Evolutionary conservation across 1,140 invertebrate genomes (phyloP), one percentile per base, ranked within the genome.

Genomic region (Acyrthosiphon pisum): DNA sequence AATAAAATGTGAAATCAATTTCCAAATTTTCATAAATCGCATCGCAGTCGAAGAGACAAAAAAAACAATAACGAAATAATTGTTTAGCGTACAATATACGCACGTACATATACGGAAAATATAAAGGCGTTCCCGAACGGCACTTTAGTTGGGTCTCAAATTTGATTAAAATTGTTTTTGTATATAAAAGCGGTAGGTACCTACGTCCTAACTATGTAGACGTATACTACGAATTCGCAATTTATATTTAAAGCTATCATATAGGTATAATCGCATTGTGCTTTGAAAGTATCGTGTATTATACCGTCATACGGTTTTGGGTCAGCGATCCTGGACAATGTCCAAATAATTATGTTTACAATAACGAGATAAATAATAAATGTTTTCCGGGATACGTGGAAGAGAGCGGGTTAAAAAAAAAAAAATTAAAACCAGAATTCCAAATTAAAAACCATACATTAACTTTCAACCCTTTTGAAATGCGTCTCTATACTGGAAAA

Each of bases 381-480:
- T 44, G 83, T 84, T 84, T 84, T 84, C 23, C 23, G 83, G 9
- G 83, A 84, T 41, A 41, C 83, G 41, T 26, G 11, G 22, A 26
- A 44, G 37, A 41, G 41, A 84, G 23, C 23, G 37, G 83, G 37
- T 84, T n/a, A 44, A 26, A 9, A 84, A 41, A 41, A 23, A 84
- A 22, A 23, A 9, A 37, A 22, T 26, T 44, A 60, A 60, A 76
- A 84, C 44, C 41, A 84, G 83, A 84, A 84, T 84, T 84, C 41
- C 83, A 84, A 84, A 84, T 84, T 84, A 84, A 84, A 84, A 84
- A 41, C 83, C 37, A 41, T 84, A 84, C 83, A 84, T 41, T 84
- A 84, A 84, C 83, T 84, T 76, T 84, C 83, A 41, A 41, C 83
- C 83, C 26, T 84, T 41, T 84, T 44, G 22, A 26, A 84, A 41